Evolutionary conservation across 2,888 invertebrate species (phyloP), one percentile per base, ranked within the genome.

Genomic region (Gortyna flavago): DNA sequence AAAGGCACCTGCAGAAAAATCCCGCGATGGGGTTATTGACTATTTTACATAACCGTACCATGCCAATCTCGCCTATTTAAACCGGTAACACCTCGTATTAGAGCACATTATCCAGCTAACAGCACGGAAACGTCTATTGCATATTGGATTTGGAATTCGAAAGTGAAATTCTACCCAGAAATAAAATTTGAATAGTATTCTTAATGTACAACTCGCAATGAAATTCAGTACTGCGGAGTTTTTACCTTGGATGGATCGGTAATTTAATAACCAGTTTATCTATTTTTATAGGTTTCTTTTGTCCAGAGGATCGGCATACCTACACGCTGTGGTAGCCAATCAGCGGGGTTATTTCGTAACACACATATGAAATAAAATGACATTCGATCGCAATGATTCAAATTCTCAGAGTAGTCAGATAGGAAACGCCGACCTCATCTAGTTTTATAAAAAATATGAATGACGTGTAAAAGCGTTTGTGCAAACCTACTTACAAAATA

Each of bases 121-220:
- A 75, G 66, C 38, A 79, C 48, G 54, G 66, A 83, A 81, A 86
- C 18, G 65, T 48, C 62, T 75, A 71, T 65, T 81, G 84, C 80
- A 81, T 84, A 84, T 84, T 82, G 79, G 70, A 59, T 77, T 82
- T 73, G 59, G 70, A 72, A 75, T 67, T 75, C 65, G 0, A n/a
- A 75, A 76, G 77, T 64, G 11, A 70, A 77, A 75, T 84, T 78
- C 73, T 61, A 21, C 32, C 68, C 32, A 51, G 38, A 67, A 54
- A 67, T 69, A 32, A 44, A 75, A 44, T 64, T 64, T 35, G 16
- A 77, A 77, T 65, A 18, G 29, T 72, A 67, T 59, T 71, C 11
- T 48, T 38, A 32, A 7, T 38, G 2, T 25, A 61, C 9, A 48
- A 54, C 11, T 59, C 1, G 13, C 13, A 48, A 18, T 16, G 29